Evolutionary conservation across 2,797 vertebrate genomes (phyloP), one percentile per base, ranked within the genome.

Genomic region (Takifugu ocellatus): DNA sequence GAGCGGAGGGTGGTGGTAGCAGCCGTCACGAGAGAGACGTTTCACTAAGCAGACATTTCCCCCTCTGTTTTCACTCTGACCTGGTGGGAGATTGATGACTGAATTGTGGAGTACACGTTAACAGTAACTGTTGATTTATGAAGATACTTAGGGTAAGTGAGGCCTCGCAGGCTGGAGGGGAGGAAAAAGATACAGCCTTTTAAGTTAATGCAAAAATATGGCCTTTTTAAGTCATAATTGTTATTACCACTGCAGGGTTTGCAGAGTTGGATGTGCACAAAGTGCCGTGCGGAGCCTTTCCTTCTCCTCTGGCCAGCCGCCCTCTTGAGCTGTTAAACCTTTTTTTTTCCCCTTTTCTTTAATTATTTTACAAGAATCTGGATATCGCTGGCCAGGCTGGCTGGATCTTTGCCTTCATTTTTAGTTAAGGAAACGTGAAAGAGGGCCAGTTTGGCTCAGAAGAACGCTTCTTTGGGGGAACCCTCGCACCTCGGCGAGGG

Each of bases 81-180:
- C 89, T 81, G 91, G 88, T 91, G 84, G 86, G 89, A 93, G 93
- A 96, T 95, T 94, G 95, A 97, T 95, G 91, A 93, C 82, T 84
- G 89, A 93, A 89, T 92, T 91, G 92, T 87, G 90, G 90, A 89
- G 90, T 92, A 92, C 92, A 94, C 94, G 94, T 93, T 95, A 95
- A 94, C 94, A 91, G 93, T 92, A 92, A 90, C 83, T 79, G 82
- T 79, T 96, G 95, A 96, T 98, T 97, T 96, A 96, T 95, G 85
- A 93, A 93, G 91, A 97, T 96, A 97, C 94, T 96, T 94, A 97
- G 92, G 91, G 93, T 94, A 95, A 96, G 94, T 95, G 94, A 95
- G 93, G 94, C 92, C 90, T 92, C 92, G 93, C 93, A 92, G 88
- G 92, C 90, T 91, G 72, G 55, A 92, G 90, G 87, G 91, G 87